A percentile compares a stretch with the other conserved stretches of the same genome.
Conservation (phyloP, 2,888 invertebrate species). For the Drepana falcataria region DNA sequence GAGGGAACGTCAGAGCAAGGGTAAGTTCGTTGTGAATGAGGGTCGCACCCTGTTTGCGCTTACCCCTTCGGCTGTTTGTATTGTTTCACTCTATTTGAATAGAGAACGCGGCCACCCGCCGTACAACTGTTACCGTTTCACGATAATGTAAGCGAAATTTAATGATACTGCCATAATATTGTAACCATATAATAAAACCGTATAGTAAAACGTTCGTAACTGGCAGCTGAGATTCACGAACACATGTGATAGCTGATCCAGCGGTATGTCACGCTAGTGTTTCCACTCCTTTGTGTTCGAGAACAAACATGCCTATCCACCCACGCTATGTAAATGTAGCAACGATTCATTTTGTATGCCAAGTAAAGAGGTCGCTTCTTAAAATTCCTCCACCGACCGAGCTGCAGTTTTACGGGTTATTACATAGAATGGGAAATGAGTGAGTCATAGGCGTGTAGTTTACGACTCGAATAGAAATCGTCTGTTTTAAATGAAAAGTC, state of each 20-base stretch:
- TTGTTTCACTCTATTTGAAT: constrained; percentile 71
- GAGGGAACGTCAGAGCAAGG: constrained; percentile 53
- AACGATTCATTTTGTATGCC: constrained; percentile 44
- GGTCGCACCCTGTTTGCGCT: constrained; percentile 59
- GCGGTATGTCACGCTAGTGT: background rate
- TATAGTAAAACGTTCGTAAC: constrained; percentile 1
- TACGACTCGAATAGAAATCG: constrained; percentile 76
- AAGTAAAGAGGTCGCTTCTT: constrained; percentile 52
- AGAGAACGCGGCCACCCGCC: constrained; percentile 47
- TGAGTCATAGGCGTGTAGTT: constrained; percentile 73
- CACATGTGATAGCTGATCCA: background rate
- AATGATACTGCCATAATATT: constrained; percentile 51
- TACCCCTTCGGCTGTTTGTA: constrained; percentile 67
- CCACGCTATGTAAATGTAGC: constrained; percentile 14
- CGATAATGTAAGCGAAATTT: constrained; percentile 66
- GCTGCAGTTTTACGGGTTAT: constrained; percentile 74
- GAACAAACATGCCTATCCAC: constrained; percentile 3
- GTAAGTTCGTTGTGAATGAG: constrained; percentile 46
- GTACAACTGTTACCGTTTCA: constrained; percentile 70
- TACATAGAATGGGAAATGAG: constrained; percentile 73
- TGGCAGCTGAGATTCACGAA: background rate
- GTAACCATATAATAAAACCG: constrained; percentile 11
- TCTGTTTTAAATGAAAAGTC: constrained; percentile 74
- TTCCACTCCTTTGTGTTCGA: too few relatives aligned
- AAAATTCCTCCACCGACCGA: constrained; percentile 58